phyloP scores from a whole-genome alignment of 37 sponge, comb jelly and placozoan species.

The Ephydatia muelleri region DNA sequence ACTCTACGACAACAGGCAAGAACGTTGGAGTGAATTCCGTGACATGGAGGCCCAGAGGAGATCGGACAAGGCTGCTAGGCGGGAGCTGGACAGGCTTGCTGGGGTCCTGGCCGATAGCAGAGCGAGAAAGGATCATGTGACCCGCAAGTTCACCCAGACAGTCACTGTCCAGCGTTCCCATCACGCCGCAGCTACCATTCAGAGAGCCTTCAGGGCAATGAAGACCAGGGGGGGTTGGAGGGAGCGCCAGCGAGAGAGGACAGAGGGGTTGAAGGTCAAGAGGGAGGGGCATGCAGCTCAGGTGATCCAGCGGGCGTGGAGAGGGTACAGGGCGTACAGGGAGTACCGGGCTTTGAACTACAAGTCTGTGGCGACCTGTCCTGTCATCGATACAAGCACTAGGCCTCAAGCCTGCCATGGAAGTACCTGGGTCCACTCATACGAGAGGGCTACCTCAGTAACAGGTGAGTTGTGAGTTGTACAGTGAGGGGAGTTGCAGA shows the following conservation, averaged over 20 bases:
- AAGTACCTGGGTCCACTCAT: slow-evolving; percentile 10
- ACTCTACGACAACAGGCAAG: slow-evolving; percentile 34
- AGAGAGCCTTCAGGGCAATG: slow-evolving; percentile 48
- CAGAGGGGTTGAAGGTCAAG: neutral
- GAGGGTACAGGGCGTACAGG: slow-evolving; percentile 22
- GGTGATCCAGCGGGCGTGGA: slow-evolving; percentile 61
- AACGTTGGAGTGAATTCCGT: slow-evolving; percentile 54
- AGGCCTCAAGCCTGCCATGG: neutral
- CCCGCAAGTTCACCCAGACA: slow-evolving; percentile 37
- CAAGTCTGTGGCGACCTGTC: slow-evolving; percentile 45
- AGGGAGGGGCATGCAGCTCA: slow-evolving; percentile 31
- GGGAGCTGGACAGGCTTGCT: slow-evolving; percentile 48
- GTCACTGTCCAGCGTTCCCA: slow-evolving; percentile 36
- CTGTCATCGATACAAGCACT: slow-evolving; percentile 28
- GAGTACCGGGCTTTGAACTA: slow-evolving; percentile 30
- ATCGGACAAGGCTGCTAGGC: slow-evolving; percentile 50
- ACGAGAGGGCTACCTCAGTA: slow-evolving; percentile 44
- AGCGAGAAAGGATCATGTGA: slow-evolving; percentile 40
- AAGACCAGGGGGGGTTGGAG: neutral
- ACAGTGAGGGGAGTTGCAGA: neutral
- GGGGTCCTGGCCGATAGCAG: slow-evolving; percentile 53
- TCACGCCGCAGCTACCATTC: slow-evolving; percentile 62
- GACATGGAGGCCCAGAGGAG: slow-evolving; percentile 62
- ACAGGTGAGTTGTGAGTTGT: slow-evolving; percentile 33
- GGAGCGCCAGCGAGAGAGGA: neutral